These are phyloP conservation scores for Epicauta chinensis DNA, from an alignment of 1,140 invertebrate genomes.

Conservation along the genomic window DNA sequence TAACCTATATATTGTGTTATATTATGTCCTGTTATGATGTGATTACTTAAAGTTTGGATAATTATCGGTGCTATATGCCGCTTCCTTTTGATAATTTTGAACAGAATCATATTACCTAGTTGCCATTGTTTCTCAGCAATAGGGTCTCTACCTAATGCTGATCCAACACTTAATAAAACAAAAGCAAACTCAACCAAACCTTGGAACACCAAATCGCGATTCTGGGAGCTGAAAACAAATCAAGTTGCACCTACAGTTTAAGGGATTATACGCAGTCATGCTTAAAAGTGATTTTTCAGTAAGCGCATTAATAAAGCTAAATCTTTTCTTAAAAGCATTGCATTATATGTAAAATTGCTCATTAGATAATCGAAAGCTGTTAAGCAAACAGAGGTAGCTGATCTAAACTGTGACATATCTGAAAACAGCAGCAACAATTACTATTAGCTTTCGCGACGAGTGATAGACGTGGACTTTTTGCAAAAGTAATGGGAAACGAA, in stretches of 20 bases:
- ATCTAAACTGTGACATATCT: too few relatives aligned
- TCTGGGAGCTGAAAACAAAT: conserved; percentile 40
- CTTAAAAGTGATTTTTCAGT: too few relatives aligned
- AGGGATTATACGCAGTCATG: too few relatives aligned
- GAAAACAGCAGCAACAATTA: too few relatives aligned
- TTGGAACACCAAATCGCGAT: conserved; percentile 48
- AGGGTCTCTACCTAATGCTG: conserved; percentile 31
- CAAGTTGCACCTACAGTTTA: conserved; percentile 6
- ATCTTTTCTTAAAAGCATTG: too few relatives aligned
- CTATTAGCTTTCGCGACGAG: too few relatives aligned
- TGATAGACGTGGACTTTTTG: too few relatives aligned
- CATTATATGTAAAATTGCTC: too few relatives aligned
- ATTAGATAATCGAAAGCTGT: too few relatives aligned
- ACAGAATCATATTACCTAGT: conserved; percentile 46
- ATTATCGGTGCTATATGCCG: conserved; percentile 43
- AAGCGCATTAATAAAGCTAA: too few relatives aligned
- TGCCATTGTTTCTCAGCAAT: conserved; percentile 41
- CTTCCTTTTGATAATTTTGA: conserved; percentile 47
- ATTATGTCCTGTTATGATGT: conserved; percentile 43
- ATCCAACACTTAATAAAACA: conserved; percentile 43
- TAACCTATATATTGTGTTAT: conserved; percentile 49
- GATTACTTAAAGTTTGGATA: conserved; percentile 44
- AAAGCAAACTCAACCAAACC: conserved; percentile 51
- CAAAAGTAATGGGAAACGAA: too few relatives aligned
- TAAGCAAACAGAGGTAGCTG: too few relatives aligned